A percentile compares a stretch with the other conserved stretches of the same genome.
Conservation (phyloP, 2,888 invertebrate genomes). For the Hydrotaea diabolus region DNA sequence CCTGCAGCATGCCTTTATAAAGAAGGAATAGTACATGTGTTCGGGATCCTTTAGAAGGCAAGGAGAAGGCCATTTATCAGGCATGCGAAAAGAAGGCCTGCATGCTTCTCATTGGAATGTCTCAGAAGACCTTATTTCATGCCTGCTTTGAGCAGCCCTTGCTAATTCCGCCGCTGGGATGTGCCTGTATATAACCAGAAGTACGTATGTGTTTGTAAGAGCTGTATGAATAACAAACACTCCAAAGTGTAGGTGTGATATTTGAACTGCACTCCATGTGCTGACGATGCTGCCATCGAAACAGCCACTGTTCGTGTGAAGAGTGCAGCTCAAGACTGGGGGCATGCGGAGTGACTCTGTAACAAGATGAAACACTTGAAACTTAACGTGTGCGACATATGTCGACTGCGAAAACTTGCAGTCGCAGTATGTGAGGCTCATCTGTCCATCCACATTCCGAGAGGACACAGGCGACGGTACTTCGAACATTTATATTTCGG, state of each 20-base stretch:
- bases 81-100: no score
- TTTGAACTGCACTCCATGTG: slow-evolving; percentile 75
- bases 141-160: no score
- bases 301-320: slow-evolving; percentile 44
- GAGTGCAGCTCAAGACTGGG: no score
- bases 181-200: no score
- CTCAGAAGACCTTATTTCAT: no score
- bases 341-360: background rate
- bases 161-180: no score
- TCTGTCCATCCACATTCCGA: background rate
- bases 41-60: no score
- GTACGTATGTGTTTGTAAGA: slow-evolving; percentile 1
- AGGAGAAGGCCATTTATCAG: no score
- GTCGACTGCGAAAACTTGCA: no score
- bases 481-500: background rate
- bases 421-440: background rate
- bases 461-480: background rate
- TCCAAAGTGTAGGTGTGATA: slow-evolving; percentile 73
- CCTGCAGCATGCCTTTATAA: no score
- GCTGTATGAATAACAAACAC: slow-evolving; percentile 51
- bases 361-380: background rate
- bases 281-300: slow-evolving; percentile 44
- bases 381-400: background rate
- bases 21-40: no score
- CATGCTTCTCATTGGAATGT: no score